Base-by-base conservation (phyloP, 2,888 invertebrate species). In the Cantharis rustica region DNA sequence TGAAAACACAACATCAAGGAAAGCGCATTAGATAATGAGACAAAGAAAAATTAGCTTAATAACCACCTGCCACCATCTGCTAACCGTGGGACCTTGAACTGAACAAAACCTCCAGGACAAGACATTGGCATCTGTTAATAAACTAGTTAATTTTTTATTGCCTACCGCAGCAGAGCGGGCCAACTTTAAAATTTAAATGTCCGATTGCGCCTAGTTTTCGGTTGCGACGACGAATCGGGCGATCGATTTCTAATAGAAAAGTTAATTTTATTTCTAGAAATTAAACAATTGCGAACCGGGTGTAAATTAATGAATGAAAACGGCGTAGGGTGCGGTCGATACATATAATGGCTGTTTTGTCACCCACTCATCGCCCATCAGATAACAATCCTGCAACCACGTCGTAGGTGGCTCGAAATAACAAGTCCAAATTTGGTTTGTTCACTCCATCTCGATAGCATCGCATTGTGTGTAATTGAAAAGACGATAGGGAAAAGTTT, bases 1-100 rank as follows among this genome's bases (percentile, higher is more conserved):
- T 61, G 27, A 71, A 71, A 61, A 71, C 63, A 68, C 13, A 61
- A 75, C 69, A 69, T 62, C 69, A 71, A 69, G 68, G 74, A 71
- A 31, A 68, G 47, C 71, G 73, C 71, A 26, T 77, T 71, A 70
- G 73, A 75, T 72, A 75, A 63, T 47, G 69, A 75, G 77, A 77
- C 77, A 77, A 77, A 70, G 72, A 69, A 47, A 47, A 47, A 47
- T 47, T 47, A 66, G 64, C 64, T 68, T 74, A 64, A 68, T 71
- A 64, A 72, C 78, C 80, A 81, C 80, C 79, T 80, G 79, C 78
- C 79, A 78, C 77, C 80, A 80, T 78, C 80, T 80, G 80, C 78
- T 66, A 76, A 76, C 76, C 80, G 79, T 73, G 69, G 71, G 80
- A 78, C 80, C 80, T 80, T 80, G 80, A 78, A 78, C 78, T 69